A percentile compares a stretch with the other conserved stretches of the same genome.
phyloP scores from a whole-genome alignment of 2,888 invertebrate species.

The Caenorhabditis sulstoni region DNA sequence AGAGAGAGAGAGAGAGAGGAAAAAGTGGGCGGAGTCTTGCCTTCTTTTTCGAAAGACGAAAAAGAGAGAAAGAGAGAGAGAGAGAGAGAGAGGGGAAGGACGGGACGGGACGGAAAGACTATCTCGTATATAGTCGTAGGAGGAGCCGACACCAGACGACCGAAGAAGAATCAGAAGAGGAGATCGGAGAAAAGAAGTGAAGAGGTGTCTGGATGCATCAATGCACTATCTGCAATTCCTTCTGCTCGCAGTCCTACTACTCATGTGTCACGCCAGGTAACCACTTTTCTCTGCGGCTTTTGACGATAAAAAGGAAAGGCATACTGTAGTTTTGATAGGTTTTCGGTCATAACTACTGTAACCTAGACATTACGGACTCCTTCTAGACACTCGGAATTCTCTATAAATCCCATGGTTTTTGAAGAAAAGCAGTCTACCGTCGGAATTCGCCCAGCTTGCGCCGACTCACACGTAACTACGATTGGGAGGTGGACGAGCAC shows the following conservation, averaged over 20 bases:
- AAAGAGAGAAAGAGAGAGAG: not conserved
- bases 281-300: not conserved
- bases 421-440: conserved; percentile 71
- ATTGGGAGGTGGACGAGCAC: conserved; percentile 79
- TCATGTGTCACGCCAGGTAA: conserved; percentile 47
- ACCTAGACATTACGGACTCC: too few relatives aligned
- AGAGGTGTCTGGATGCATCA: conserved; percentile 24
- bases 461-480: conserved; percentile 76
- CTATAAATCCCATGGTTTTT: conserved; percentile 18
- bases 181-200: not conserved
- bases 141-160: not conserved
- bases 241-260: conserved; percentile 46
- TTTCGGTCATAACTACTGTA: too few relatives aligned
- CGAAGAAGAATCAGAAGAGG: not conserved
- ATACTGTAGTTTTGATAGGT: too few relatives aligned
- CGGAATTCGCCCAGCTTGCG: conserved; percentile 77
- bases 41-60: not conserved
- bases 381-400: too few relatives aligned
- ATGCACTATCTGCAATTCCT: conserved; percentile 60
- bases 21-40: not conserved
- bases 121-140: too few relatives aligned
- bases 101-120: not conserved
- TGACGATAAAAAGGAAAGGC: too few relatives aligned
- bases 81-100: conserved; percentile 17
- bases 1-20: conserved; percentile 19